Evolutionary conservation across 2,888 invertebrate genomes (phyloP).

Genomic region (Lottia scabra): DNA sequence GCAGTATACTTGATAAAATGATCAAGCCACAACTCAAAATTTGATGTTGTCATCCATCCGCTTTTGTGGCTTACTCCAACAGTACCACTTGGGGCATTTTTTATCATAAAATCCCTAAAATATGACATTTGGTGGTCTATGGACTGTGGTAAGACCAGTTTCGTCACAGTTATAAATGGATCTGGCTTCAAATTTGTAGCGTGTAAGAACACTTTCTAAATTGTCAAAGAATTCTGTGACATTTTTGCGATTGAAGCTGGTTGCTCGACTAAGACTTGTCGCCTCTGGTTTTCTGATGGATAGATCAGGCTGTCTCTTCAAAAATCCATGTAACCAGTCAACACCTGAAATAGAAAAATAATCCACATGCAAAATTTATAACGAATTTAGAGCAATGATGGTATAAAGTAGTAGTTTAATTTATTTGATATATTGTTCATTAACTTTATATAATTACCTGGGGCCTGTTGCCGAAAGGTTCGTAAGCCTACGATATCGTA

Average conservation of each 20-base stretch:
- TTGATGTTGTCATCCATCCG: conserved; percentile 30
- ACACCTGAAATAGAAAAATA: too few species aligned
- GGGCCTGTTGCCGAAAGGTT: too few species aligned
- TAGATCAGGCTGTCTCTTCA: conserved; percentile 23
- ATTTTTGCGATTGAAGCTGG: conserved; percentile 32
- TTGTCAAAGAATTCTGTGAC: conserved; percentile 26
- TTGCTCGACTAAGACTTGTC: conserved; percentile 28
- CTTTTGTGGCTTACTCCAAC: conserved; percentile 8
- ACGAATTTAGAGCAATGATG: too few species aligned
- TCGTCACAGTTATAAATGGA: background rate
- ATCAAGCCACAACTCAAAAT: conserved; percentile 17
- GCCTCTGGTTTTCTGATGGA: conserved; percentile 33
- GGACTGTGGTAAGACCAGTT: too few species aligned
- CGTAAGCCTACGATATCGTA: too few species aligned
- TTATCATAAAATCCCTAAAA: conserved; percentile 9
- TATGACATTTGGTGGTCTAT: too few species aligned
- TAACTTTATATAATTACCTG: too few species aligned
- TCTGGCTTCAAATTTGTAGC: background rate
- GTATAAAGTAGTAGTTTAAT: too few species aligned
- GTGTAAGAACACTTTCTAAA: conserved; percentile 1
- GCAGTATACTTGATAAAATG: conserved; percentile 18
- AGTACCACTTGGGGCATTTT: conserved; percentile 16
- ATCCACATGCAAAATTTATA: too few species aligned
- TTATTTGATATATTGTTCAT: too few species aligned
- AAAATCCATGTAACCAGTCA: conserved; percentile 34